Percentiles rank a stretch among this genome's conserved stretches.
These are phyloP conservation scores for Xanthia togata DNA, from an alignment of 2,888 invertebrate genomes.

Conservation along the genomic window DNA sequence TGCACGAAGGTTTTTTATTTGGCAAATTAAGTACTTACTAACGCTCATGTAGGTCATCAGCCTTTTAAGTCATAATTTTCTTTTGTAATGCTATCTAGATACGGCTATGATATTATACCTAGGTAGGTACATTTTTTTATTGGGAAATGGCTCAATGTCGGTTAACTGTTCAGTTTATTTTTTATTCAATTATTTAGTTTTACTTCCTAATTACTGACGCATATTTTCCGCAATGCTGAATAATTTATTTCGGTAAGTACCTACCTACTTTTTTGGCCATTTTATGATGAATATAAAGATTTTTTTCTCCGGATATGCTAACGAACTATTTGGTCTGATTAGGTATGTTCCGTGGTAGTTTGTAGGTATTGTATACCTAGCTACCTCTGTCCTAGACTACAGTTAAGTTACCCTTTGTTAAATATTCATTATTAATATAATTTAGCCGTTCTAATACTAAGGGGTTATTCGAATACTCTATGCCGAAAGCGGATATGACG, in stretches of 20 bases:
- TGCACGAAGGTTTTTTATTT: too few species aligned
- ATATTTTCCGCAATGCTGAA: slow-evolving; percentile 35
- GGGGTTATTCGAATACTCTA: slow-evolving; percentile 93
- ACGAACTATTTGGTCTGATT: not conserved
- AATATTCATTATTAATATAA: slow-evolving; percentile 83
- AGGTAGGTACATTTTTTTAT: not conserved
- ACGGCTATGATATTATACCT: not conserved
- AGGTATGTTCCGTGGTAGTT: too few species aligned
- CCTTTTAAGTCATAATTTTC: not conserved
- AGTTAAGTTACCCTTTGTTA: slow-evolving; percentile 78
- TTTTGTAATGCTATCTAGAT: not conserved
- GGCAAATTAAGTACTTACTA: not conserved
- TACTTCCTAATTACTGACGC: slow-evolving; percentile 17
- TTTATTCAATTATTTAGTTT: slow-evolving; percentile 12
- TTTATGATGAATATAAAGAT: not conserved
- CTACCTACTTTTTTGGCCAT: not conserved
- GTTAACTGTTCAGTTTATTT: not conserved
- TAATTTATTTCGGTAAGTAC: not conserved
- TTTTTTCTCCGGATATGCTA: not conserved
- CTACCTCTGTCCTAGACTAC: slow-evolving; percentile 35
- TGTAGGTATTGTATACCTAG: not conserved
- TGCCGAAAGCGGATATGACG: slow-evolving; percentile 95
- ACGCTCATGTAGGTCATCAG: not conserved
- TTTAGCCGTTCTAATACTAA: slow-evolving; percentile 87
- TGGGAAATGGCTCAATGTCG: slow-evolving; percentile 51